A percentile compares a stretch with the other conserved stretches of the same genome.
phyloP scores from a whole-genome alignment of 2,113 vertebrate genomes.

The Coryphaenoides rupestris region DNA sequence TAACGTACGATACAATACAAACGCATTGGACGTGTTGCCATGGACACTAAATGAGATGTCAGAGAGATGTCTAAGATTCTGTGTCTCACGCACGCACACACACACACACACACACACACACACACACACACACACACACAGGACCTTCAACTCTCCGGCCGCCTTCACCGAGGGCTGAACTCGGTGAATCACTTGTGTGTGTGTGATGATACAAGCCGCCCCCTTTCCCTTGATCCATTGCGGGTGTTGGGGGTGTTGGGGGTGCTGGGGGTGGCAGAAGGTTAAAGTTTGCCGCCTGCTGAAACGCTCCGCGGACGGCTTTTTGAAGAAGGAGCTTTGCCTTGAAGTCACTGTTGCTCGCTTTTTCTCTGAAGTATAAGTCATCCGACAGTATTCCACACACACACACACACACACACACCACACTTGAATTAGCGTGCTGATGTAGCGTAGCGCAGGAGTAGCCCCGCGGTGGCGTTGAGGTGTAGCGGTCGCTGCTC shows the following conservation, averaged over 20 bases:
- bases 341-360: background rate
- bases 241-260: background rate
- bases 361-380: background rate
- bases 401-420: too few species aligned
- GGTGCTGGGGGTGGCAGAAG: too few species aligned
- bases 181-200: background rate
- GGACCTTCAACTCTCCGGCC: background rate
- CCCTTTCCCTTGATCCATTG: background rate
- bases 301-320: too few species aligned
- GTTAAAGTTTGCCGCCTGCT: too few species aligned
- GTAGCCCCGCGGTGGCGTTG: background rate
- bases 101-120: slow-evolving; percentile 11
- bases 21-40: too few species aligned
- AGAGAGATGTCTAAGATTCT: too few species aligned
- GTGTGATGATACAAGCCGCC: background rate
- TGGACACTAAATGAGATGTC: too few species aligned
- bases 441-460: background rate
- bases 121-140: slow-evolving; percentile 1
- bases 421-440: background rate
- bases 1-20: too few species aligned
- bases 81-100: slow-evolving; percentile 7
- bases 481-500: background rate
- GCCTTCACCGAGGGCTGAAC: background rate
- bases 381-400: background rate
- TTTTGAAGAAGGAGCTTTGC: too few species aligned